Evolutionary conservation across 2,888 invertebrate genomes (phyloP), one percentile per base, ranked within the genome.

Genomic region (Saturnia pavonia): DNA sequence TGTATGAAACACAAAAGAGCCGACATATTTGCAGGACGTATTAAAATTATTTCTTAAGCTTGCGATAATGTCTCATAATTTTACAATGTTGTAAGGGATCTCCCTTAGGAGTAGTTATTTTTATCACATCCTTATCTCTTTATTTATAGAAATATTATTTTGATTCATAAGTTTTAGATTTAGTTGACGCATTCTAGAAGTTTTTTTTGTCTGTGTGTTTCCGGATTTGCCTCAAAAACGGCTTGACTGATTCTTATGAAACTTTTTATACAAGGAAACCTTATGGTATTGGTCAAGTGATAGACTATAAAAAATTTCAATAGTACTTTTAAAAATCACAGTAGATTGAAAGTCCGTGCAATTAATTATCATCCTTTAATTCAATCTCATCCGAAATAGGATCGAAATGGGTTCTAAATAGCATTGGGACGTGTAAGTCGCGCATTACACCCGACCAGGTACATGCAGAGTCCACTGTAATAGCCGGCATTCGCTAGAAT

Each of bases 401-500:
- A 74, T 76, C 77, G 75, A 75, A 75, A 78, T 75, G 74, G 76
- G 75, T 75, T 76, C 80, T 81, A 81, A 84, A 83, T 81, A 79
- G 81, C 76, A 77, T 72, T 74, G 71, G 76, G 67, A 72, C 79
- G 71, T 82, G 80, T 77, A 80, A 82, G 86, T 87, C 86, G 83
- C 86, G 83, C 82, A 84, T 83, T 83, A 83, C 80, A 77, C 74
- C 72, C 69, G 75, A 72, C 73, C 77, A 72, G n/a, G 76, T 80
- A 77, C 82, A 77, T 77, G 85, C 80, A 75, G 25, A 74, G 72
- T 74, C 70, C 72, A 71, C 77, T 76, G 76, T 82, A 82, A 85
- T 83, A 82, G 84, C 74, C 78, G 75, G 83, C 84, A 82, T 85
- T 85, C 83, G 78, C 82, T 79, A 80, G 88, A 81, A 88, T 85